Base-by-base conservation (phyloP, 2,888 invertebrate genomes). In the Archips crataeganus region DNA sequence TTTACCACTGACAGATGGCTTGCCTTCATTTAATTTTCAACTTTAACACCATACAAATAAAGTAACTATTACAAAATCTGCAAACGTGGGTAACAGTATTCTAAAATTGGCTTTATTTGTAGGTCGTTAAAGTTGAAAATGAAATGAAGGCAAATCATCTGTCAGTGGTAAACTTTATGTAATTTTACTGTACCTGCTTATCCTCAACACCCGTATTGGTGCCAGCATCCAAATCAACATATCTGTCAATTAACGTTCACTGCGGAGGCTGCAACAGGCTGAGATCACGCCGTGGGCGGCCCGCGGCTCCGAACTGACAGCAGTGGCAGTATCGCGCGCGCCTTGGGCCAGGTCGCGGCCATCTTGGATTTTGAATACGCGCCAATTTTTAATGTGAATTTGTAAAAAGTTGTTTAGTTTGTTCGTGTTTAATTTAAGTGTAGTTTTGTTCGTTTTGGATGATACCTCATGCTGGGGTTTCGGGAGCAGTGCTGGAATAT, bases 301-400 rank as follows among this genome's bases (percentile, higher is more conserved):
- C 36, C 32, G 47, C 47, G 49, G 65, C 73, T 63, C 64, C 73
- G 64, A 42, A 51, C 64, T 54, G 60, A 15, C 67, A 57, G 67
- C 61, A 57, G 78, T 74, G 87, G 86, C 91, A 89, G 90, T 90
- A 80, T 80, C 72, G 78, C 77, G 83, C 81, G 81, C 80, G 84
- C 87, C 88, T 86, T 84, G 82, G 86, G 85, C 82, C 79, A 81
- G 5, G 39, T 79, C 77, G 77, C 80, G 76, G 78, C 78, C 79
- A 80, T 82, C 75, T 83, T 79, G 75, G 15, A 70, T 69, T 78
- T 47, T 49, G 62, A 67, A 81, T 79, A 64, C 80, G 83, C 85
- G 83, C 82, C 79, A 80, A 81, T 71, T 75, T 23, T 77, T 75
- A 77, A 76, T 57, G 36, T 59, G 54, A 47, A 23, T 49, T 49